These are phyloP conservation scores for Phyllostomus hastatus DNA, from an alignment of 2,113 vertebrate species.

Conservation along the genomic window DNA sequence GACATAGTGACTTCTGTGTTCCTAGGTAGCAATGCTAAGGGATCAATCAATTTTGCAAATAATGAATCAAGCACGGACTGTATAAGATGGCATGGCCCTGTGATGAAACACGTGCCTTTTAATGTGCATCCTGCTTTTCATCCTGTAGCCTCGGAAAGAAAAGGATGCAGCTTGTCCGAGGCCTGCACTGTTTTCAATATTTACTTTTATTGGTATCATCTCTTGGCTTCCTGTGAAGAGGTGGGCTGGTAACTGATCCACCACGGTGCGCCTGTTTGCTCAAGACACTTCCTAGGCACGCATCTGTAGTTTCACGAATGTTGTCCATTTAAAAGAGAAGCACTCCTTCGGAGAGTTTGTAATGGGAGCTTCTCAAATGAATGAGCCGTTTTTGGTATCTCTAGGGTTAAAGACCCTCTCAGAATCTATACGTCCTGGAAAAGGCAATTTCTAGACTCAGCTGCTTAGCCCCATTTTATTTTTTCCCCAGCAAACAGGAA, in stretches of 20 bases:
- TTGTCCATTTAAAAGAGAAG: not conserved
- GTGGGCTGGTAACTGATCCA: not conserved
- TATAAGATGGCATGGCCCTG: accelerated
- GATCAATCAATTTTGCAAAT: not conserved
- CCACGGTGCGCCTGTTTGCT: not conserved
- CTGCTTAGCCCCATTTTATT: constrained; percentile 75
- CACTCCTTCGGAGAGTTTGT: not conserved
- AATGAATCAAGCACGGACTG: not conserved
- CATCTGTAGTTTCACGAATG: not conserved
- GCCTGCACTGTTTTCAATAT: not conserved
- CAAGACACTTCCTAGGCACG: not conserved
- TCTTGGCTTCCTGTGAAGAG: not conserved
- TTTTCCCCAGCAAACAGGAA: constrained; percentile 82
- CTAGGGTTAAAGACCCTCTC: constrained; percentile 77
- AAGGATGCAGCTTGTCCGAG: not conserved
- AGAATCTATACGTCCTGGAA: constrained; percentile 69
- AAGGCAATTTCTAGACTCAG: constrained; percentile 75
- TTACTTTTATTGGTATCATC: not conserved
- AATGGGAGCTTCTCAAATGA: not conserved
- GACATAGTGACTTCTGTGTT: not conserved
- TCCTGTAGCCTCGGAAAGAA: not conserved
- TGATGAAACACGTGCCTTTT: not conserved
- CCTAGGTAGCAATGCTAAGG: not conserved
- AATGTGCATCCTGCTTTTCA: not conserved
- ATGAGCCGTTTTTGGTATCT: constrained; percentile 5